Conservation (phyloP, 2,113 vertebrate species). For the Mirza zaza region DNA sequence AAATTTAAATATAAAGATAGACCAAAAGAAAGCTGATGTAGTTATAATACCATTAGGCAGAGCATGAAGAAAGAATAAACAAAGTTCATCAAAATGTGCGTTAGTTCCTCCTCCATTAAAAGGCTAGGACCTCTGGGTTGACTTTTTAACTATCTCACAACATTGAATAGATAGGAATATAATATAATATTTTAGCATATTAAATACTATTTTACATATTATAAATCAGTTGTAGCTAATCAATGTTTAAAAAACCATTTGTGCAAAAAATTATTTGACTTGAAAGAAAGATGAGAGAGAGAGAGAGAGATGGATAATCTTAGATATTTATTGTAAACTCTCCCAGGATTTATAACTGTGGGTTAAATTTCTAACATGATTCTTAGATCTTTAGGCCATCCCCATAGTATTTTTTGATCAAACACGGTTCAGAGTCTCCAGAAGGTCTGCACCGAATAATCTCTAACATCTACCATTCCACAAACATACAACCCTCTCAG, state of each 20-base stretch:
- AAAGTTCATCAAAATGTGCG: background rate
- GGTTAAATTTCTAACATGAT: background rate
- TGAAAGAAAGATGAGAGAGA: background rate
- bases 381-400: background rate
- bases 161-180: background rate
- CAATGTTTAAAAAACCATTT: background rate
- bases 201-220: slow-evolving; percentile 4
- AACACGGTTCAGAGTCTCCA: background rate
- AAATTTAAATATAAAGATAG: slow-evolving; percentile 4
- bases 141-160: background rate
- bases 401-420: background rate
- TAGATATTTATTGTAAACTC: background rate
- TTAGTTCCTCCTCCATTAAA: background rate
- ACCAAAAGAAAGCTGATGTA: background rate
- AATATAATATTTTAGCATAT: background rate
- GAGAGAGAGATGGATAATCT: background rate
- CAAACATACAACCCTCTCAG: background rate
- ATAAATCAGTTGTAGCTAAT: background rate
- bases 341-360: background rate
- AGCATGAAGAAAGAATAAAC: background rate
- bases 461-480: background rate
- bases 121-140: background rate
- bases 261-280: background rate
- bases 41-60: background rate
- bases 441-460: rapidly evolving